A percentile compares a stretch with the other conserved stretches of the same genome.
phyloP scores from a whole-genome alignment of 2,888 invertebrate species.

The Dryococelus australis region DNA sequence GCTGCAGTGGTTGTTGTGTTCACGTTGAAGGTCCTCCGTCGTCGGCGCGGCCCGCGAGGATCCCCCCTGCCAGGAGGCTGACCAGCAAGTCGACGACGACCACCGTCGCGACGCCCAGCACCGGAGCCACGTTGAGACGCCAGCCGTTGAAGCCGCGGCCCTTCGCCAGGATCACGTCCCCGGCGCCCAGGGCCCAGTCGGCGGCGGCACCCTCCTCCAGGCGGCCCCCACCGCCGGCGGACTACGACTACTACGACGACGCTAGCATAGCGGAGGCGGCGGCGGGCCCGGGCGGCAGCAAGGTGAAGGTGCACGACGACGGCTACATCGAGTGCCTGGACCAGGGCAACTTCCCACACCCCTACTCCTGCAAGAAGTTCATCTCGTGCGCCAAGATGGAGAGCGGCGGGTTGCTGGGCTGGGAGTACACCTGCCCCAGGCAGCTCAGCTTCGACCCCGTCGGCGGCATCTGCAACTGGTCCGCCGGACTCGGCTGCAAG shows the following conservation, averaged over 20 bases:
- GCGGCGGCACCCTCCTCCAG: slow-evolving; percentile 25
- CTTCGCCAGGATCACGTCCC: slow-evolving; percentile 33
- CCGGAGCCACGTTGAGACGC: background rate
- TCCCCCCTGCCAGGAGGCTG: background rate
- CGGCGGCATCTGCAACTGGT: slow-evolving; percentile 92
- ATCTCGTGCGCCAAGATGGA: slow-evolving; percentile 89
- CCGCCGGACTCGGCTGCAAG: slow-evolving; percentile 79
- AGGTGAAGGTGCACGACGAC: slow-evolving; percentile 68
- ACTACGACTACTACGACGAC: slow-evolving; percentile 70
- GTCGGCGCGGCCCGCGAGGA: background rate
- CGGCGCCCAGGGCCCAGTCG: background rate
- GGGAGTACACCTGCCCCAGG: slow-evolving; percentile 89
- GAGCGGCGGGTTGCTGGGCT: slow-evolving; percentile 74
- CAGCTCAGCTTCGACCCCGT: slow-evolving; percentile 88
- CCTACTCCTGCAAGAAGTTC: slow-evolving; percentile 88
- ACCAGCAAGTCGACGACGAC: background rate
- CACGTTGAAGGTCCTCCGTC: background rate
- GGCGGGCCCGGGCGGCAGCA: slow-evolving; percentile 63
- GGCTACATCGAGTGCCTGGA: slow-evolving; percentile 85
- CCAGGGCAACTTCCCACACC: slow-evolving; percentile 91
- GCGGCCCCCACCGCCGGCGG: slow-evolving; percentile 54
- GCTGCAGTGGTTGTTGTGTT: background rate
- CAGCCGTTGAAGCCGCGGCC: slow-evolving; percentile 49
- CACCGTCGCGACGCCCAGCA: background rate
- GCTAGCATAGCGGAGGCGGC: slow-evolving; percentile 64